Base-by-base conservation (phyloP, 2,888 invertebrate genomes). In the Callosobruchus maculatus region DNA sequence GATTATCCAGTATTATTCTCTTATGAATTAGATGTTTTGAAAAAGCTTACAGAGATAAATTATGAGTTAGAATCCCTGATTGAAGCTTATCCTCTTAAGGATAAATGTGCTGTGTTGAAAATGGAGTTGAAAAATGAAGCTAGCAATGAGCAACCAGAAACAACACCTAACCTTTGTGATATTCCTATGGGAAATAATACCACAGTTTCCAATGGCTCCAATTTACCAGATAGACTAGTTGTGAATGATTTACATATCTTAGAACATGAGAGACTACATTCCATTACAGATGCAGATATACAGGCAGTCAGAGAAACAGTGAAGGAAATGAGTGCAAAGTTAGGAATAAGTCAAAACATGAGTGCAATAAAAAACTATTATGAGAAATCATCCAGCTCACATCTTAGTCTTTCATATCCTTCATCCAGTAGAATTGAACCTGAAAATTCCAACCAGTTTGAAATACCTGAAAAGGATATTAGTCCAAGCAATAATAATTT, bases 11-110 rank as follows among this genome's bases (percentile, higher is more conserved):
- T 49, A 49, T 18, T 49, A 13, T 49, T 49, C 49, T 49, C 49
- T 7, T 72, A 77, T 73, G 73, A 74, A 67, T n/a, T 78, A 22
- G 72, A 77, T 21, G 67, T 78, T 18, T 71, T 77, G 31, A 74
- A 76, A 22, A 74, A 74, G 69, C 68, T 78, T 21, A 74, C 72
- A 13, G 76, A 78, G 67, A 76, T 78, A 2, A 78, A 76, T 68
- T 77, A 71, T 22, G 67, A 74, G 66, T 73, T 78, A 72, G 78
- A 78, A 72, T 72, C 49, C 22, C 9, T 77, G 4, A 68, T 75
- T 22, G 74, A 75, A 20, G 67, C 71, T 18, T 75, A 71, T 70
- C 74, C 74, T 68, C 31, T 74, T n/a, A n/a, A n/a, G n/a, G n/a
- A n/a, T n/a, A n/a, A n/a, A n/a, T n/a, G n/a, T n/a, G n/a, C n/a